These are phyloP conservation scores for Semicossyphus pulcher DNA, from an alignment of 2,113 vertebrate genomes.

Conservation along the genomic window DNA sequence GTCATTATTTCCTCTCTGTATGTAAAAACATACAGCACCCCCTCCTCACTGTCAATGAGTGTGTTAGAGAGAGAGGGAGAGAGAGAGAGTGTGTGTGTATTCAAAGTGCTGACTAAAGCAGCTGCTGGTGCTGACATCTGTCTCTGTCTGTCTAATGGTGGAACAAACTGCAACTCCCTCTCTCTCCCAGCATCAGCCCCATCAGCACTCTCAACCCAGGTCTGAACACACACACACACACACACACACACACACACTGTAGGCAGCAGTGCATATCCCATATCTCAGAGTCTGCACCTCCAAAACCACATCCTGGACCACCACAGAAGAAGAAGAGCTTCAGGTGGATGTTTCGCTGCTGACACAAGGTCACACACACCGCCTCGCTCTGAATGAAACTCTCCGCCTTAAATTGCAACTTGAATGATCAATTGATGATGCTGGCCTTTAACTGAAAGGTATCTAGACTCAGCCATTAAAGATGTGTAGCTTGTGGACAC, in stretches of 20 bases:
- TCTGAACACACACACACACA: slow-evolving; percentile 51
- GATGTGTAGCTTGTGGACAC: neutral
- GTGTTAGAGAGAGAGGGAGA: neutral
- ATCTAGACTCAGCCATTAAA: no score
- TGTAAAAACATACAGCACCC: neutral
- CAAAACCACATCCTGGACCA: slow-evolving; percentile 70
- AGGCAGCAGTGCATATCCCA: slow-evolving; percentile 60
- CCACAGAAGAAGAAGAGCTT: slow-evolving; percentile 31
- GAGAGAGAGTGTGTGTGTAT: slow-evolving; percentile 31
- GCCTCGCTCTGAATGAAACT: slow-evolving; percentile 10
- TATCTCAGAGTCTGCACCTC: slow-evolving; percentile 72
- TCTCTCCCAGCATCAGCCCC: slow-evolving; percentile 53
- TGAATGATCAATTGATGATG: no score
- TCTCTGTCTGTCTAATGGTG: slow-evolving; percentile 69
- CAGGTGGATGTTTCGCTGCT: slow-evolving; percentile 34
- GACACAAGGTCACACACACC: slow-evolving; percentile 44
- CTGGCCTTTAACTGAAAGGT: no score
- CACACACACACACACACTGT: slow-evolving; percentile 39
- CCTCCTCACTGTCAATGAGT: slow-evolving; percentile 21
- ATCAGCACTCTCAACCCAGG: slow-evolving; percentile 66
- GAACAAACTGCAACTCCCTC: slow-evolving; percentile 64
- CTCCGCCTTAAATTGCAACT: neutral
- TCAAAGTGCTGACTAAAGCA: slow-evolving; percentile 75
- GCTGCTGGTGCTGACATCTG: slow-evolving; percentile 75
- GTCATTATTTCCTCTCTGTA: slow-evolving; percentile 9